Evolutionary conservation across 2,113 vertebrate genomes (phyloP).

Genomic region (Dicerorhinus sumatrensis): DNA sequence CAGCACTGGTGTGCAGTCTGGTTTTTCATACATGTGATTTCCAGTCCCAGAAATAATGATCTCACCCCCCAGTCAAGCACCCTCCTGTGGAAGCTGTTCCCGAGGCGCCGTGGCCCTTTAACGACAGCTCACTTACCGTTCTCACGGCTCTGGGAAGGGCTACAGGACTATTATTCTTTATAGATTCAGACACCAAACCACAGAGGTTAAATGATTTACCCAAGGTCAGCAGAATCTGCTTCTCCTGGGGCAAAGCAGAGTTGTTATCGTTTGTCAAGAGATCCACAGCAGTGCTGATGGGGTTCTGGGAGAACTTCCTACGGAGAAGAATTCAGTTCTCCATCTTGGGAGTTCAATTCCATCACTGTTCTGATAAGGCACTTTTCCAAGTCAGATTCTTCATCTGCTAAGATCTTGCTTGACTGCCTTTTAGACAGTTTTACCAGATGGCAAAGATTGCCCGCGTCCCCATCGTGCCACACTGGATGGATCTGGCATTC

Average conservation of each 20-base stretch:
- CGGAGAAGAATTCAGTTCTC: background rate
- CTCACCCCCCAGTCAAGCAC: background rate
- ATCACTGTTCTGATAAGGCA: background rate
- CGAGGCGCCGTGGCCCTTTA: background rate
- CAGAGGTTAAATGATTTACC: slow-evolving; percentile 23
- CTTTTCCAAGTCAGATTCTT: background rate
- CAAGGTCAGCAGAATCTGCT: background rate
- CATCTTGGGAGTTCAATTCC: background rate
- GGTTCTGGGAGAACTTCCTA: background rate
- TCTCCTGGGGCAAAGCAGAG: background rate
- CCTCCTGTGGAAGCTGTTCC: background rate
- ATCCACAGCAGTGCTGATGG: accelerated
- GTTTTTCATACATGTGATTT: background rate
- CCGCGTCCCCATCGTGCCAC: background rate
- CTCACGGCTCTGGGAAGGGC: background rate
- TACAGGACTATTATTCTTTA: background rate
- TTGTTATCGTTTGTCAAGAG: background rate
- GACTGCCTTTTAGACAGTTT: background rate
- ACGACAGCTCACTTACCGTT: background rate
- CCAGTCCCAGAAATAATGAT: background rate
- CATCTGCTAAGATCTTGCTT: background rate
- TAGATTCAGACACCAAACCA: background rate
- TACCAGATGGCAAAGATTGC: background rate
- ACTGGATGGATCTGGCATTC: background rate
- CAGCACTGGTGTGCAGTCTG: background rate